Base-by-base conservation (phyloP, 2,888 invertebrate genomes). In the Sphaerophoria taeniata region DNA sequence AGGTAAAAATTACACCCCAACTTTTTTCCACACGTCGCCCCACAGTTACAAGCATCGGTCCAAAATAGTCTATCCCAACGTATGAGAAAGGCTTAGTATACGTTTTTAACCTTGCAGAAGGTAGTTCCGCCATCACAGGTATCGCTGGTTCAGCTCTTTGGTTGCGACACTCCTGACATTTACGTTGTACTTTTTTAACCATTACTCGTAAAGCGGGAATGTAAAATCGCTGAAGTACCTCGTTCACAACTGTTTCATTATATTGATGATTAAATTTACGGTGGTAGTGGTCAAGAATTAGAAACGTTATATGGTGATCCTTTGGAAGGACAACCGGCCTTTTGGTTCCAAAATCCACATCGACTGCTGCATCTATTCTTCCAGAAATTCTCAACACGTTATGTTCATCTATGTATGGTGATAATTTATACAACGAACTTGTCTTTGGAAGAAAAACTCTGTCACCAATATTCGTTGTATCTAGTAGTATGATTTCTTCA, bases 211-310 rank as follows among this genome's bases (percentile, higher is more conserved):
- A 16, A 3, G n/a, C 45, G 12, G 73, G 73, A 33, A 74, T 45
- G 16, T 65, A 74, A 55, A 63, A 74, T 51, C 45, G 39, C 36
- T 77, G 74, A 31, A 72, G 72, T 7, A 83, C 9, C 43, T 87
- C 78, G 34, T 83, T 80, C 5, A 87, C 31, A 9, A 78, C 72
- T 9, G 77, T 80, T 73, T 87, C 82, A 24, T 61, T 49, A 31
- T 53, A 49, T 31, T 58, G 60, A 34, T 72, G 61, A 39, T 67
- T 49, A 33, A 47, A 69, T 31, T 34, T 39, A 6, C 34, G 43
- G 36, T 69, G 49, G 16, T 71, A 70, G 12, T 24, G 24, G 24
- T 24, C 24, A 24, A 24, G 24, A 39, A 58, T 56, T 24, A 69
- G n/a, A 51, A 51, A 43, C 11, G 43, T 69, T n/a, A 69, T 49